Base-by-base conservation (phyloP, 2,797 vertebrate species). In the Onychomys leucogaster region DNA sequence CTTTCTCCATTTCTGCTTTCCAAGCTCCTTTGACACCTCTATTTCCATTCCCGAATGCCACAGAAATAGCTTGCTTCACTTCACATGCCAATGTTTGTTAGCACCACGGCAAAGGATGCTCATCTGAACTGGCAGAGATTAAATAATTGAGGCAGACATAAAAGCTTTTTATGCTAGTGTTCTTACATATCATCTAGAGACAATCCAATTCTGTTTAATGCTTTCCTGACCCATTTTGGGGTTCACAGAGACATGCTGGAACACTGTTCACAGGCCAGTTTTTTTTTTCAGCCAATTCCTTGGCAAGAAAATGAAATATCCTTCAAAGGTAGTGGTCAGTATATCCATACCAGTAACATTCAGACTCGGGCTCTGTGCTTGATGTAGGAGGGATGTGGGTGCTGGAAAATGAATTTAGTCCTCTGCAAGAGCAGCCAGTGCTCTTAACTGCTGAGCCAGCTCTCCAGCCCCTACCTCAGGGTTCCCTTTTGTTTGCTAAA, bases 101-200 rank as follows among this genome's bases (percentile, higher is more conserved):
- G 94, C 86, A 86, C 52, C 2, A 5, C 59, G 21, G 55, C 49
- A 12, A 89, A 77, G 77, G 67, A 37, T 0, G 23, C 34, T 41
- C 85, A 23, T 84, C 83, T 67, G 94, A 96, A 73, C 92, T 34
- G 81, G 76, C 63, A 76, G 94, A 75, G n/a, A 96, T 83, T 96
- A 93, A 97, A 97, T 95, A 94, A 97, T 80, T 90, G 96, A 98
- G 88, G 76, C 19, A 16, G 85, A 88, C 91, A 89, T 49, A 81
- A 92, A 95, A 71, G 81, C 71, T 96, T 96, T 90, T 77, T 43
- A 93, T 81, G 90, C 55, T 76, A 63, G n/a, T 83, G 34, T 82
- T 95, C 96, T 95, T 86, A 29, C 87, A 7, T 41, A 71, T 49
- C 46, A 65, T 65, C 95, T 82, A 61, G 77, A 78, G 81, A 89